A percentile compares a stretch with the other conserved stretches of the same genome.
Conservation (phyloP, 2,888 invertebrate species). For the Nemurella pictetii region DNA sequence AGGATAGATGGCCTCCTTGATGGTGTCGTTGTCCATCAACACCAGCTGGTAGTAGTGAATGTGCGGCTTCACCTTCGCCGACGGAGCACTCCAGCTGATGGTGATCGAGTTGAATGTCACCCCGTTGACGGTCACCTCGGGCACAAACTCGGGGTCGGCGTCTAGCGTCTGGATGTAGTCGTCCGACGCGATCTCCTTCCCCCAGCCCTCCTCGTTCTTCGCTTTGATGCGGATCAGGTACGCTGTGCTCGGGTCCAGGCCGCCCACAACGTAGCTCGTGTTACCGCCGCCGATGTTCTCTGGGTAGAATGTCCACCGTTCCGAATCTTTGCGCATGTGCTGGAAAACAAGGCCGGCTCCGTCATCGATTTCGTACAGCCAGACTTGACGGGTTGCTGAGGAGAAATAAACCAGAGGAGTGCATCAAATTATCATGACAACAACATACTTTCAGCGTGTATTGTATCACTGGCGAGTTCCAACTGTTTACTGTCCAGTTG, state of each 20-base stretch:
- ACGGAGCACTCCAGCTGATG: conserved; percentile 76
- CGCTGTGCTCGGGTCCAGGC: conserved; percentile 64
- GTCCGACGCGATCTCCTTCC: conserved; percentile 58
- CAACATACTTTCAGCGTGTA: conserved; percentile 58
- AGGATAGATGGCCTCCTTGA: conserved; percentile 63
- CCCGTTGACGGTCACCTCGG: conserved; percentile 76
- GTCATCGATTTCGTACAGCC: too few relatives aligned
- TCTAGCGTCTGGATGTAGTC: conserved; percentile 64
- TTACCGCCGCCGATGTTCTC: conserved; percentile 65
- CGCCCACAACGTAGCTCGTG: conserved; percentile 69
- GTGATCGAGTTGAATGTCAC: conserved; percentile 73
- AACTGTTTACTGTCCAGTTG: conserved; percentile 80
- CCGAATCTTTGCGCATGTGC: conserved; percentile 58
- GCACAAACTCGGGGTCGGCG: conserved; percentile 62
- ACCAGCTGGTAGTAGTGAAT: conserved; percentile 77
- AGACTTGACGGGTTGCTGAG: neutral
- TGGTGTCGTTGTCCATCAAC: conserved; percentile 43
- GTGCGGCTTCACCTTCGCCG: conserved; percentile 64
- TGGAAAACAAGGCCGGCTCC: too few relatives aligned
- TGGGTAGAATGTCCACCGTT: conserved; percentile 62
- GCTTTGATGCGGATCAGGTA: conserved; percentile 71
- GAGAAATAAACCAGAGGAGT: neutral
- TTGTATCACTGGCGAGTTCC: conserved; percentile 67
- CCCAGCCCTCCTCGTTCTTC: conserved; percentile 65
- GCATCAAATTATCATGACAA: neutral